phyloP scores from a whole-genome alignment of 2,113 vertebrate species.

The Mus pahari region DNA sequence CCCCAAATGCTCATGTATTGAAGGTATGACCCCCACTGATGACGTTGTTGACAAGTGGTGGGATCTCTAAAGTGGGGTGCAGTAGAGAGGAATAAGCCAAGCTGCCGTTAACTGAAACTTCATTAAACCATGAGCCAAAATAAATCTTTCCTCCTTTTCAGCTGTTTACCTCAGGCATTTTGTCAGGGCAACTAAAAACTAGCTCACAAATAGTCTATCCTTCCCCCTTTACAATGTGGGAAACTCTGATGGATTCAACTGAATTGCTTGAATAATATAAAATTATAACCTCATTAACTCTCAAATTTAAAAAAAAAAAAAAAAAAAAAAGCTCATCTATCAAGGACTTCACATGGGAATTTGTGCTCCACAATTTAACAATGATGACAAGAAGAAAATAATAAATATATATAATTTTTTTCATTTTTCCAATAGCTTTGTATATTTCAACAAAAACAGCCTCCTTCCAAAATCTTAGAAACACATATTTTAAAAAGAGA shows the following conservation, averaged over 20 bases:
- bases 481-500: neutral
- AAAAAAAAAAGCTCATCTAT: neutral
- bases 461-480: neutral
- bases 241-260: neutral
- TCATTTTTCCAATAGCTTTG: slow-evolving; percentile 7
- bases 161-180: neutral
- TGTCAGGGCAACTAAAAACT: neutral
- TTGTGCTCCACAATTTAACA: neutral
- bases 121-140: neutral
- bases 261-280: neutral
- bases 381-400: slow-evolving; percentile 5
- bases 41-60: neutral
- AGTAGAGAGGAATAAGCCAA: neutral
- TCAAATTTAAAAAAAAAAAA: slow-evolving; percentile 62
- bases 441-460: slow-evolving; percentile 5
- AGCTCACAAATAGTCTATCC: neutral
- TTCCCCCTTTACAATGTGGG: neutral
- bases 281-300: neutral
- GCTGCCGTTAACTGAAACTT: neutral
- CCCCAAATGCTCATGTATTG: neutral
- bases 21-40: neutral
- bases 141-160: neutral
- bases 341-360: neutral
- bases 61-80: neutral
- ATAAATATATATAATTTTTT: slow-evolving; percentile 1